These are phyloP conservation scores for pig (Sus scrofa) DNA, from an alignment of 2,113 vertebrate species.

Conservation along the genomic window DNA sequence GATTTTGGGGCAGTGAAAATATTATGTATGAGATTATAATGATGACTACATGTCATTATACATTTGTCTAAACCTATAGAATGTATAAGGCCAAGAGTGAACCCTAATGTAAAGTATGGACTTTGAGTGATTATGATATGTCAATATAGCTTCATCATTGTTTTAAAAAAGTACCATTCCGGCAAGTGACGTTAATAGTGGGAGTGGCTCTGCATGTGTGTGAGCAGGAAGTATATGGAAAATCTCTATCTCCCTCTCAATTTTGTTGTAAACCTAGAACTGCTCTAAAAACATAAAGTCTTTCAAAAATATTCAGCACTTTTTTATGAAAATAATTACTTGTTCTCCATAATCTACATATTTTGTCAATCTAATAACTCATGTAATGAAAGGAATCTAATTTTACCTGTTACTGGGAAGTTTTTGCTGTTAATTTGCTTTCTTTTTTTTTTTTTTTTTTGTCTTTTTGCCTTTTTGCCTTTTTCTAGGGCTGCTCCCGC, in stretches of 20 bases:
- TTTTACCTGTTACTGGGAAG: background rate
- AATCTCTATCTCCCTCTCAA: background rate
- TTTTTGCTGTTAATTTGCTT: background rate
- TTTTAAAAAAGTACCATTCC: background rate
- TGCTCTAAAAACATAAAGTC: background rate
- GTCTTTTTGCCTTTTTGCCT: too few relatives aligned
- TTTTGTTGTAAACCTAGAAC: background rate
- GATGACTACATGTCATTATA: background rate
- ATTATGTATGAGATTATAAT: background rate
- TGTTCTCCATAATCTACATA: background rate
- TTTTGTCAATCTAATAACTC: background rate
- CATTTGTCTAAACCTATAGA: background rate
- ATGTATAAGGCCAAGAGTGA: background rate
- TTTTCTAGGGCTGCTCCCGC: too few relatives aligned
- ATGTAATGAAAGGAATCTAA: background rate
- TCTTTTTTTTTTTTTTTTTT: too few relatives aligned
- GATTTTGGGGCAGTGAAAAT: background rate
- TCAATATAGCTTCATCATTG: background rate
- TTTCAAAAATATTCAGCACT: background rate
- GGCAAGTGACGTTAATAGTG: background rate
- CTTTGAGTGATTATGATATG: background rate
- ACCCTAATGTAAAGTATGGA: background rate
- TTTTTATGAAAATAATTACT: slow-evolving; percentile 5
- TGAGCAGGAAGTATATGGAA: background rate
- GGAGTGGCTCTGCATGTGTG: background rate